These are phyloP conservation scores for Proterorhinus semilunaris DNA, from an alignment of 2,113 vertebrate genomes.

Conservation along the genomic window DNA sequence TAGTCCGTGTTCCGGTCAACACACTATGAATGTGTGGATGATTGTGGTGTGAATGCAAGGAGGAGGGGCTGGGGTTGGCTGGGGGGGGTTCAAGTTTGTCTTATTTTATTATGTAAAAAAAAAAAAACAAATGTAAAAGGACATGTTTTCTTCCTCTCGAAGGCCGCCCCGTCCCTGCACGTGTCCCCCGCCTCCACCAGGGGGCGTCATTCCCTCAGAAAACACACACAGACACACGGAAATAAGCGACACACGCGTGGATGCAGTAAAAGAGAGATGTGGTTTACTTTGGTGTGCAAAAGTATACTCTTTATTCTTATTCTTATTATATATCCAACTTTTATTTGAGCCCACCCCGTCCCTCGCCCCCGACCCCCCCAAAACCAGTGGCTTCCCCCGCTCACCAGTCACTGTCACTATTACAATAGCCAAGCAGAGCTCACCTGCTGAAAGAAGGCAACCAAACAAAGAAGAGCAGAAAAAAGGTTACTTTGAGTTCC, in stretches of 20 bases:
- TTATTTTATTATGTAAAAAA: too few species aligned
- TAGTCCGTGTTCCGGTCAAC: too few species aligned
- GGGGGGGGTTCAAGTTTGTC: too few species aligned
- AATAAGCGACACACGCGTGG: not conserved
- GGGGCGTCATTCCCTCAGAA: not conserved
- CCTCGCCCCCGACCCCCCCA: conserved; percentile 67
- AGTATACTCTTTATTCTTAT: conserved; percentile 80
- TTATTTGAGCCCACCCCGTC: conserved; percentile 69
- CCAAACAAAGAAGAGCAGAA: conserved; percentile 81
- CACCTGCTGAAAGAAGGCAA: conserved; percentile 80
- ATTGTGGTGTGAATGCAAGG: too few species aligned
- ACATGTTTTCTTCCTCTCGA: too few species aligned
- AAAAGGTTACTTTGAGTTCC: conserved; percentile 77
- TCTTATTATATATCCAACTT: conserved; percentile 78
- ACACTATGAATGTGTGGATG: too few species aligned
- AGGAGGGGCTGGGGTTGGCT: too few species aligned
- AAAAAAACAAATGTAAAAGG: too few species aligned
- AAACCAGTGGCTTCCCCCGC: conserved; percentile 68
- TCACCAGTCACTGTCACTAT: conserved; percentile 76
- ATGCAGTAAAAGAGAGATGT: conserved; percentile 63
- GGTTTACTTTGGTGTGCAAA: conserved; percentile 79
- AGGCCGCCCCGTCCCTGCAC: too few species aligned
- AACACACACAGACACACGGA: not conserved
- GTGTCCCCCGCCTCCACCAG: not conserved
- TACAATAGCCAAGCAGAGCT: conserved; percentile 81